phyloP scores from a whole-genome alignment of 1,140 invertebrate genomes.

The Stegodyphus mimosarum region DNA sequence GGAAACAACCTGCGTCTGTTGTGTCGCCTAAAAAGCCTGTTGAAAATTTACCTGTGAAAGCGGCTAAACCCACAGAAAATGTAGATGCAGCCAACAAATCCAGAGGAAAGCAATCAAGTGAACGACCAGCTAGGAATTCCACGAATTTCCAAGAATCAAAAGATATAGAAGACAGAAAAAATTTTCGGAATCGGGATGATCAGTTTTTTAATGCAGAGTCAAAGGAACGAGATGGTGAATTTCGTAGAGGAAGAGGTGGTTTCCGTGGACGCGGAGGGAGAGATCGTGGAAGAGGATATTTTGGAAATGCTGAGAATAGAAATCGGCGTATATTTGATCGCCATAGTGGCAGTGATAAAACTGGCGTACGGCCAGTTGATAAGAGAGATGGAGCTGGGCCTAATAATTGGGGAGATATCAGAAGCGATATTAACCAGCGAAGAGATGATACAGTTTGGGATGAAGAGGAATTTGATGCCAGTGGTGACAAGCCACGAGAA shows the following conservation, averaged over 20 bases:
- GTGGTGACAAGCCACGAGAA: slow-evolving; percentile 14
- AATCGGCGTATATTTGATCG: slow-evolving; percentile 95
- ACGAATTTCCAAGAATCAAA: slow-evolving; percentile 71
- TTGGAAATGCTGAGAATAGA: slow-evolving; percentile 73
- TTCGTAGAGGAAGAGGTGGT: slow-evolving; percentile 67
- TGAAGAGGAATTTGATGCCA: slow-evolving; percentile 42
- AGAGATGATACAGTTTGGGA: slow-evolving; percentile 19
- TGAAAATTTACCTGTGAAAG: slow-evolving; percentile 19
- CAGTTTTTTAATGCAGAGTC: slow-evolving; percentile 63
- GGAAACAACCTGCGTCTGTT: slow-evolving; percentile 67
- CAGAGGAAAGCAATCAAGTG: background rate
- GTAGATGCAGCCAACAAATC: slow-evolving; percentile 10
- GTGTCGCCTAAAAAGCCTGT: slow-evolving; percentile 64
- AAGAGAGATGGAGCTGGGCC: slow-evolving; percentile 93
- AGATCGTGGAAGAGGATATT: slow-evolving; percentile 70
- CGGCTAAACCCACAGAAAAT: slow-evolving; percentile 3
- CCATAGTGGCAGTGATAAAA: slow-evolving; percentile 94
- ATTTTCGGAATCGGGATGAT: slow-evolving; percentile 79
- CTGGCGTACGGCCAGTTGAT: slow-evolving; percentile 92
- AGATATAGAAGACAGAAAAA: slow-evolving; percentile 71
- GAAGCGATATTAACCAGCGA: slow-evolving; percentile 76
- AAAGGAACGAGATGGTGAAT: slow-evolving; percentile 64
- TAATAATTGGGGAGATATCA: slow-evolving; percentile 95
- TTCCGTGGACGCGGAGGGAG: slow-evolving; percentile 67
- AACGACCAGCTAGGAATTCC: background rate